These are phyloP conservation scores for Stichodactyla helianthus DNA, from an alignment of 64 coral and sea anemone genomes.

Conservation along the genomic window DNA sequence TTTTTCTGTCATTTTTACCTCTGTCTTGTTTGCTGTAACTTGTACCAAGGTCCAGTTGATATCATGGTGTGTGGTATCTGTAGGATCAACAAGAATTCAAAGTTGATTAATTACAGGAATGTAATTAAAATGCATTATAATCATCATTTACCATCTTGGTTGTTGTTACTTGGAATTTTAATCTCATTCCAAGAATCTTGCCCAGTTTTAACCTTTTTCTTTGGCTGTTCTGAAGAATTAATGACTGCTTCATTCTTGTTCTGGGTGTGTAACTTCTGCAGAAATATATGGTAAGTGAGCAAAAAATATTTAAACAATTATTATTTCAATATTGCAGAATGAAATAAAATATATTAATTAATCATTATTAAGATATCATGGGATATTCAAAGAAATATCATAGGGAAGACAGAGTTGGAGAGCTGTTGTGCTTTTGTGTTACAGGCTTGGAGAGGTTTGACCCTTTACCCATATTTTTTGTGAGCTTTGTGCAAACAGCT, in stretches of 20 bases:
- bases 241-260: not conserved
- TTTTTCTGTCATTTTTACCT: conserved; percentile 25
- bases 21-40: conserved; percentile 72
- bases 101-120: no score
- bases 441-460: no score
- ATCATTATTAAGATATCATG: no score
- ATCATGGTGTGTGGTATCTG: not conserved
- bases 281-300: not conserved
- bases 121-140: not conserved
- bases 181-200: not conserved
- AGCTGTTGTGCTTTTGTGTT: no score
- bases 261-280: not conserved
- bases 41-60: conserved; percentile 62
- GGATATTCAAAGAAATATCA: no score
- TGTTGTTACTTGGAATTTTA: not conserved
- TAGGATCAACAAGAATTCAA: no score
- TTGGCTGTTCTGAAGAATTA: not conserved
- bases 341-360: no score
- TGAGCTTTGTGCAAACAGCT: not conserved
- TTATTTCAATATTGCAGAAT: no score
- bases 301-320: no score
- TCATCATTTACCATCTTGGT: not conserved
- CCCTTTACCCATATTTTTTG: not conserved
- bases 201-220: not conserved
- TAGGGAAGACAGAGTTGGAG: no score